These are phyloP conservation scores for Brienomyrus longianalis DNA, from an alignment of 2,113 vertebrate genomes.

Conservation along the genomic window DNA sequence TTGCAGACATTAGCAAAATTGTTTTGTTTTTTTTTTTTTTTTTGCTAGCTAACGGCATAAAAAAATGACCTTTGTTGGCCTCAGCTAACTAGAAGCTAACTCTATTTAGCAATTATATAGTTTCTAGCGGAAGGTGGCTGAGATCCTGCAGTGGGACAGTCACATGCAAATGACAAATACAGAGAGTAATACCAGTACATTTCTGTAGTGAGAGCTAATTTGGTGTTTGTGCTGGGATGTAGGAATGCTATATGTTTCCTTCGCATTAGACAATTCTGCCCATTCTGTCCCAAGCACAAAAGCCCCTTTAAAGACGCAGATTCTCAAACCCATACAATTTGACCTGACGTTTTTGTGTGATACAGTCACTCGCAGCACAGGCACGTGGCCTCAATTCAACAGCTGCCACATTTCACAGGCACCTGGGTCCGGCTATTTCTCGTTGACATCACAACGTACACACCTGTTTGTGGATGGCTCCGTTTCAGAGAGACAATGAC, in stretches of 20 bases:
- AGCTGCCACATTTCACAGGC: constrained; percentile 1
- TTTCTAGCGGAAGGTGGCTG: neutral
- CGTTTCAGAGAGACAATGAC: neutral
- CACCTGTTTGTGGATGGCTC: neutral
- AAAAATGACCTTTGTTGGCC: neutral
- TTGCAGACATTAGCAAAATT: neutral
- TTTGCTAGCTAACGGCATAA: neutral
- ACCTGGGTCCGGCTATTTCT: neutral
- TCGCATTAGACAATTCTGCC: neutral
- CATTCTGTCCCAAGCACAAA: constrained; percentile 6
- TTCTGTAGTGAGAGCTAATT: neutral
- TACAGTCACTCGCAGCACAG: neutral
- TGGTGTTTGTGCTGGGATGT: neutral
- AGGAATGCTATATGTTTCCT: neutral
- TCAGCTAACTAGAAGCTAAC: neutral
- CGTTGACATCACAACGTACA: neutral
- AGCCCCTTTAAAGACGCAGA: constrained; percentile 13
- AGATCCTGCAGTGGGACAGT: neutral
- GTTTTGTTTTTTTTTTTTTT: neutral
- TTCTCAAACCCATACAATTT: neutral
- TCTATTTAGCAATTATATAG: neutral
- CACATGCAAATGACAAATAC: neutral
- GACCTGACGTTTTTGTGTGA: neutral
- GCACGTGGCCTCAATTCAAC: neutral
- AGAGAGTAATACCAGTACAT: neutral